Conservation (phyloP, 2,797 vertebrate genomes). For the Phaenicophaeus curvirostris region DNA sequence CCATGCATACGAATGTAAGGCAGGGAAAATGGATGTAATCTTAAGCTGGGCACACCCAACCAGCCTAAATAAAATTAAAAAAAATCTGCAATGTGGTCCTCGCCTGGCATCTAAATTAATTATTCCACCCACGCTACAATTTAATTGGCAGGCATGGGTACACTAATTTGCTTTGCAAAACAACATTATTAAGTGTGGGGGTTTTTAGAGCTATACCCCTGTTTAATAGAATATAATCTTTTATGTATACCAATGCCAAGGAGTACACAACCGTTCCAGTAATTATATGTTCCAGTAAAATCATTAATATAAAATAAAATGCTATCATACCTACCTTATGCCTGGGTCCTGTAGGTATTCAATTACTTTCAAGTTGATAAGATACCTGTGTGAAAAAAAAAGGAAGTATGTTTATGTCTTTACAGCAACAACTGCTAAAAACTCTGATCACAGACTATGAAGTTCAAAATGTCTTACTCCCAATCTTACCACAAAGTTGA, state of each 20-base stretch:
- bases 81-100: not conserved
- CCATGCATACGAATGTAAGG: not conserved
- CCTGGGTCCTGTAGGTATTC: not conserved
- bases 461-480: not conserved
- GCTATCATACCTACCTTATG: not conserved
- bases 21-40: not conserved
- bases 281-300: conserved; percentile 22
- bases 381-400: not conserved
- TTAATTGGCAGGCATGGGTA: conserved; percentile 10
- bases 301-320: conserved; percentile 44
- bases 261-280: not conserved
- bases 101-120: not conserved
- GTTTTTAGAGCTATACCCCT: not conserved
- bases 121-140: not conserved
- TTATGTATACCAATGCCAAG: not conserved
- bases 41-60: not conserved
- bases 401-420: not conserved
- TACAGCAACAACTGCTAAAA: not conserved
- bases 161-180: conserved; percentile 37
- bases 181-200: not conserved
- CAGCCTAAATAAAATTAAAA: not conserved
- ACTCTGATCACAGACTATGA: not conserved
- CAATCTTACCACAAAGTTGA: not conserved
- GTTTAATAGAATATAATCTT: not conserved
- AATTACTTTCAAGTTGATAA: not conserved